Evolutionary conservation across 2,888 invertebrate genomes (phyloP), one percentile per base, ranked within the genome.

Genomic region (Dastarcus helophoroides): DNA sequence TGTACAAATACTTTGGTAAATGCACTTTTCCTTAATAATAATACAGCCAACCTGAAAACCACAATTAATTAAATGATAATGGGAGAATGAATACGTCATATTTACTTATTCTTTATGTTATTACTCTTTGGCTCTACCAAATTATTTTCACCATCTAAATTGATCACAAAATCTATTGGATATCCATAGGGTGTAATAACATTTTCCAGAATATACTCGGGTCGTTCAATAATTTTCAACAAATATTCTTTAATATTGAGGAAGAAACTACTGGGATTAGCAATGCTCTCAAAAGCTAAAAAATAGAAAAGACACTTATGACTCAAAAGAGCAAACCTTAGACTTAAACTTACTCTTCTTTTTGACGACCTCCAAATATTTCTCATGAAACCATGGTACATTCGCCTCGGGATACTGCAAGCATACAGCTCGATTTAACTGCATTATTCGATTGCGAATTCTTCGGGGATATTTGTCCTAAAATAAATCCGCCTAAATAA

Each of bases 361-460:
- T 8, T 10, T 5, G 6, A 9, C 9, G 7, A 8, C 8, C 9
- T 29, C 24, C 9, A 23, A 7, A 39, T 68, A 75, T 43, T 71
- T 71, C 40, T 71, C 65, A 47, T 76, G 76, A 48, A 77, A 76
- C 76, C 76, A 76, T 1, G 76, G 76, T 4, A 76, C 62, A 49
- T 69, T 68, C 7, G 64, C 56, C 50, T 75, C 68, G 0, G 76
- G 76, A 50, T 69, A 67, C 50, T 76, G 76, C 24, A 77, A 54
- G 43, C 76, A 74, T 10, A 76, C 71, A 1, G 70, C 65, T 32
- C 76, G 62, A 52, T 76, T 77, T 22, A 76, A 50, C 40, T 70
- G 64, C 75, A 76, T 75, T 29, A 76, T 62, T 24, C 56, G 50
- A 38, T 64, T 58, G 8, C 73, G 58, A 2, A 75, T 66, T 38